phyloP scores from a whole-genome alignment of 2,113 vertebrate genomes.

The Danionella cerebrum region DNA sequence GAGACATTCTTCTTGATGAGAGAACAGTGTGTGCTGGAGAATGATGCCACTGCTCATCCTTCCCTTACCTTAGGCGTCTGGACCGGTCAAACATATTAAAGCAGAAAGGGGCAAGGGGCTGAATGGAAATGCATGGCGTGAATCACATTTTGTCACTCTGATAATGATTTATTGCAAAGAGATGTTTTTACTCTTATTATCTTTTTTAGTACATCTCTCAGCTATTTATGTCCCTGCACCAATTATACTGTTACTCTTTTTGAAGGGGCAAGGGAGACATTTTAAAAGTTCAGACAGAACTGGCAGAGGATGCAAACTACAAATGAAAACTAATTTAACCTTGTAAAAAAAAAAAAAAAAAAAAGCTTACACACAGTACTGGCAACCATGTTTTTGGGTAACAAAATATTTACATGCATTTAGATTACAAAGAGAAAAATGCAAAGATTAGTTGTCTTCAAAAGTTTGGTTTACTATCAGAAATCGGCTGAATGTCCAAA shows the following conservation, averaged over 20 bases:
- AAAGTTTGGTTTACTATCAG: too few relatives aligned
- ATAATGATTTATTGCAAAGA: constrained; percentile 37
- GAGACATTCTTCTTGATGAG: constrained; percentile 32
- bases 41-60: constrained; percentile 11
- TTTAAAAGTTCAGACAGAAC: constrained; percentile 2
- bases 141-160: constrained; percentile 29
- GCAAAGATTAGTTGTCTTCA: too few relatives aligned
- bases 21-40: constrained; percentile 9
- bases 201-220: constrained; percentile 13
- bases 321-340: background rate
- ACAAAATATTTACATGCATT: too few relatives aligned
- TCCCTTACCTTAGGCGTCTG: too few relatives aligned
- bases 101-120: background rate
- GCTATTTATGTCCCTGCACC: constrained; percentile 40
- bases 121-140: constrained; percentile 1
- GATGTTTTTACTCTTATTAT: constrained; percentile 19
- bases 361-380: too few relatives aligned
- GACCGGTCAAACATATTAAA: constrained; percentile 27
- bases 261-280: background rate
- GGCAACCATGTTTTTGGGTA: too few relatives aligned
- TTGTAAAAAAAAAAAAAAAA: background rate
- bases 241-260: constrained; percentile 35
- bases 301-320: background rate
- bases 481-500: too few relatives aligned
- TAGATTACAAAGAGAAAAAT: too few relatives aligned